These are phyloP conservation scores for Diplosoma virens DNA, from an alignment of 23 tunicate species.

Conservation along the genomic window DNA sequence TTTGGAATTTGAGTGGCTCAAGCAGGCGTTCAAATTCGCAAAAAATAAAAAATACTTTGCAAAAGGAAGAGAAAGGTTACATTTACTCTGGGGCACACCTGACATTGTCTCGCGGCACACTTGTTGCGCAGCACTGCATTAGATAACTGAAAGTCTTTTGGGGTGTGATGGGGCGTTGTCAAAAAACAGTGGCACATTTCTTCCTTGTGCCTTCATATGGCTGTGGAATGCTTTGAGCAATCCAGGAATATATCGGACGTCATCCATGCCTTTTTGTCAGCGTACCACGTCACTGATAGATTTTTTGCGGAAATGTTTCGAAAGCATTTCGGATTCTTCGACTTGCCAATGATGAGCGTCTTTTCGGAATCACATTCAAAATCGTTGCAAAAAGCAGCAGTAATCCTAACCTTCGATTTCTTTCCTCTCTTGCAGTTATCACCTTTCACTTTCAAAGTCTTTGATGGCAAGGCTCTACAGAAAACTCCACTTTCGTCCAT, in stretches of 20 bases:
- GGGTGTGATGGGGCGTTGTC: conserved; percentile 2
- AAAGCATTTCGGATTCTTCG: conserved; percentile 13
- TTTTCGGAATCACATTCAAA: conserved; percentile 4
- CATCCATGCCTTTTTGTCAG: conserved; percentile 17
- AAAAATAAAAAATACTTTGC: neutral
- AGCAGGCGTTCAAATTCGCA: neutral
- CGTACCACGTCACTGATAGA: conserved; percentile 4
- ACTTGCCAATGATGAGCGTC: conserved; percentile 17
- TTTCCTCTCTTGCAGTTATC: conserved; percentile 4
- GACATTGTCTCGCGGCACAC: neutral
- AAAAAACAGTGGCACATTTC: neutral
- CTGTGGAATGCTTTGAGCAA: conserved; percentile 3
- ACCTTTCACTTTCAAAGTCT: conserved; percentile 5
- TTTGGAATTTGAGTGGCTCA: neutral
- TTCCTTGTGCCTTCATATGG: conserved; percentile 1
- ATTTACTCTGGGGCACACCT: neutral
- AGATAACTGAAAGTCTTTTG: neutral
- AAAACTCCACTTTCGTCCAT: conserved; percentile 11
- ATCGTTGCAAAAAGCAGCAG: conserved; percentile 4
- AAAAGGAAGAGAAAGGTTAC: neutral
- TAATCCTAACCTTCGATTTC: conserved; percentile 5
- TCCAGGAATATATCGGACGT: conserved; percentile 5
- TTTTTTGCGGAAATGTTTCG: conserved; percentile 1
- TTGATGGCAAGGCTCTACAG: neutral
- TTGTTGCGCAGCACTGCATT: conserved; percentile 1